Percentiles rank a stretch among this genome's conserved stretches.
These are phyloP conservation scores for Hoplias malabaricus DNA, from an alignment of 2,113 vertebrate genomes.

Conservation along the genomic window DNA sequence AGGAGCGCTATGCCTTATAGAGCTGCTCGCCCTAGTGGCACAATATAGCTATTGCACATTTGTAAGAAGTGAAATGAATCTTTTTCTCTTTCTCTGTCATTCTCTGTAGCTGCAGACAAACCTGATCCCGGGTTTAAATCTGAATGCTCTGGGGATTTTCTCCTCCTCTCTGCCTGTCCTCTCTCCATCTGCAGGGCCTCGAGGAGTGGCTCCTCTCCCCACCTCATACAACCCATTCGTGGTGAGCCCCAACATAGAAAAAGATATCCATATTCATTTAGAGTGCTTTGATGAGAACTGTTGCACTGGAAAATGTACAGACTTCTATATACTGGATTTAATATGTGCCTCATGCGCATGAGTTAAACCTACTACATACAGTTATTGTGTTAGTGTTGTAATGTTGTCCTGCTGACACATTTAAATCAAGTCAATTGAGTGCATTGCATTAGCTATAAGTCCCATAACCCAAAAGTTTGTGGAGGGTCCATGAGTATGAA, in stretches of 20 bases:
- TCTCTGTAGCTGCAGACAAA: constrained; percentile 87
- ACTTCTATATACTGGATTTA: no score
- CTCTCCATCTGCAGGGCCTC: constrained; percentile 77
- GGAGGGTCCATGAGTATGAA: not conserved
- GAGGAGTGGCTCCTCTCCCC: constrained; percentile 67
- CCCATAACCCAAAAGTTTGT: no score
- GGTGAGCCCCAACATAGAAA: constrained; percentile 39
- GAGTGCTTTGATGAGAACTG: no score
- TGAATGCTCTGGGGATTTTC: constrained; percentile 93
- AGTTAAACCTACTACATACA: no score
- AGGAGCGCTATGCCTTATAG: not conserved
- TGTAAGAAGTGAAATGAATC: not conserved
- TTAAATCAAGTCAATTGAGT: no score
- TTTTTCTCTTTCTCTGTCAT: not conserved
- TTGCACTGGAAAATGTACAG: no score
- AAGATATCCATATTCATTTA: no score
- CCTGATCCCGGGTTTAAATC: constrained; percentile 92
- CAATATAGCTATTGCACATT: not conserved
- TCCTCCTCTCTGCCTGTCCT: constrained; percentile 86
- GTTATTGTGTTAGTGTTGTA: no score
- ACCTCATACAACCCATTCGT: constrained; percentile 83
- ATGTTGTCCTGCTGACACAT: no score
- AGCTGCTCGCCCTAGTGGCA: constrained; percentile 21
- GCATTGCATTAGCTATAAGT: no score
- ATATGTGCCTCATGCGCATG: no score